Evolutionary conservation across 2,113 vertebrate genomes (phyloP).

Genomic region (Psittacula cyanocephala): DNA sequence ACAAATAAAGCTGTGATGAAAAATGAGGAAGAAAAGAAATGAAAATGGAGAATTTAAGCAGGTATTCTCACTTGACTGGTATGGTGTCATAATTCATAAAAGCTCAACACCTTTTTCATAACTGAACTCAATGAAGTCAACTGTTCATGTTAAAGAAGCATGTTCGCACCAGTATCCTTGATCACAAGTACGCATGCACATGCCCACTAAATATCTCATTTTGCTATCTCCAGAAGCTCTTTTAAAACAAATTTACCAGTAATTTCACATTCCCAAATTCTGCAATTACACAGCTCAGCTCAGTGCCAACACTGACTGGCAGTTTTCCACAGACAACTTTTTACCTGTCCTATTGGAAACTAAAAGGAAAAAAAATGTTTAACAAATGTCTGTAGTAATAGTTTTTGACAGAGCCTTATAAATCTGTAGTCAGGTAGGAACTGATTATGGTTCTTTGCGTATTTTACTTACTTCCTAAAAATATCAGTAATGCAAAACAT

Average conservation of each 20-base stretch:
- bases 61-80: not conserved
- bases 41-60: not conserved
- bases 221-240: not conserved
- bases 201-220: not conserved
- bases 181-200: not conserved
- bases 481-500: not conserved
- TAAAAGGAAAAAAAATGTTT: not conserved
- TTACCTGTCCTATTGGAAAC: accelerated
- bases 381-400: not conserved
- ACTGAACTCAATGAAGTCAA: not conserved
- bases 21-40: not conserved
- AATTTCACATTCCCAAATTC: not conserved
- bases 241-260: not conserved
- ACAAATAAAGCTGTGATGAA: not conserved
- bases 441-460: not conserved
- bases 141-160: not conserved
- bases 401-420: not conserved
- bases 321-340: not conserved
- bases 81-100: not conserved
- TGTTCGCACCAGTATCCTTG: not conserved
- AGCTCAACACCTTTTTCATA: not conserved
- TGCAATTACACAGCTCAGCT: not conserved
- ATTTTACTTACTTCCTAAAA: not conserved
- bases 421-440: not conserved
- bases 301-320: not conserved